These are phyloP conservation scores for Hoplodrina ambigua DNA, from an alignment of 2,888 invertebrate genomes.

Conservation along the genomic window DNA sequence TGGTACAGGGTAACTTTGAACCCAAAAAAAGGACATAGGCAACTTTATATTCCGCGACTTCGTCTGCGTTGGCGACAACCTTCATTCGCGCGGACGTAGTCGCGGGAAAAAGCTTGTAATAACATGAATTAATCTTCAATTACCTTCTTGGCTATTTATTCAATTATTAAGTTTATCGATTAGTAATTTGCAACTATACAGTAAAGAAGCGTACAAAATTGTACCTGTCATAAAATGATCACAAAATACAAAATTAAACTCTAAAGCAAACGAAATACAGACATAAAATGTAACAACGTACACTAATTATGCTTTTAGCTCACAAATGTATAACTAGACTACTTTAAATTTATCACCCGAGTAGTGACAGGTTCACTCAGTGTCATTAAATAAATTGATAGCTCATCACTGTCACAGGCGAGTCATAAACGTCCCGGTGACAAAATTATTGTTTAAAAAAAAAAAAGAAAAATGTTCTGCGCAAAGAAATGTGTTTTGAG, in stretches of 20 bases:
- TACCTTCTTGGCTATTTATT: too few relatives aligned
- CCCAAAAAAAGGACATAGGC: too few relatives aligned
- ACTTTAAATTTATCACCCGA: slow-evolving; percentile 49
- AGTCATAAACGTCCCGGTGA: slow-evolving; percentile 49
- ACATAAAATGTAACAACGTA: slow-evolving; percentile 41
- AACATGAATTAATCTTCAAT: too few relatives aligned
- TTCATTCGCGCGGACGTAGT: too few relatives aligned
- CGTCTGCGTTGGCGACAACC: too few relatives aligned
- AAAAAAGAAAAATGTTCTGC: slow-evolving; percentile 27
- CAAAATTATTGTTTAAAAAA: slow-evolving; percentile 55
- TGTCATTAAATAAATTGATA: slow-evolving; percentile 61
- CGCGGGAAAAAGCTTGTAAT: too few relatives aligned
- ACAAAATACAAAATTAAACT: not conserved
- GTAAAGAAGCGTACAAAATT: too few relatives aligned
- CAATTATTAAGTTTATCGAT: too few relatives aligned
- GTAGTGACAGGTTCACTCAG: slow-evolving; percentile 37
- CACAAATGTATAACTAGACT: slow-evolving; percentile 41
- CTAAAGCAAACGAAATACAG: slow-evolving; percentile 6
- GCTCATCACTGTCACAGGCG: slow-evolving; percentile 50
- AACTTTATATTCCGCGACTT: too few relatives aligned
- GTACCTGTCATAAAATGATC: not conserved
- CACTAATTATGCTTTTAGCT: slow-evolving; percentile 53
- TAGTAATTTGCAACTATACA: too few relatives aligned
- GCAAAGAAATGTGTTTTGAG: slow-evolving; percentile 25
- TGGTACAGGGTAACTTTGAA: too few relatives aligned